Conservation (phyloP, 2,113 vertebrate species). For the Actinemys pallida region DNA sequence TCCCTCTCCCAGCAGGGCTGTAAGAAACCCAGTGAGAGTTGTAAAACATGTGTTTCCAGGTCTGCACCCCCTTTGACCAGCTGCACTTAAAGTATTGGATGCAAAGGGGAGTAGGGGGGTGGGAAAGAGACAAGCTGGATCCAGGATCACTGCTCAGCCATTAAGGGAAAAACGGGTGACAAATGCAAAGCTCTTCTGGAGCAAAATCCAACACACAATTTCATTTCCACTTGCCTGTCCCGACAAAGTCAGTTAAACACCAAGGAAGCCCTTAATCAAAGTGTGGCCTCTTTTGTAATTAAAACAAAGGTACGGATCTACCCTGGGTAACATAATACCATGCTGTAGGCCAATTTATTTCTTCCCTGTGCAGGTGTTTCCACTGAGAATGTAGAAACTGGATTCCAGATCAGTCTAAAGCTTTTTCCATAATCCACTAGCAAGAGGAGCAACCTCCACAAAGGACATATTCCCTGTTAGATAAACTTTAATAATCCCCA, state of each 20-base stretch:
- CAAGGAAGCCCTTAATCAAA: not conserved
- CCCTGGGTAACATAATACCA: not conserved
- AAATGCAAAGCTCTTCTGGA: not conserved
- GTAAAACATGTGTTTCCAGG: not conserved
- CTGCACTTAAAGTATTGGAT: not conserved
- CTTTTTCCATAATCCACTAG: not conserved
- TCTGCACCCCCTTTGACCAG: not conserved
- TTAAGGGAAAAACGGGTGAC: not conserved
- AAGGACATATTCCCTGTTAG: not conserved
- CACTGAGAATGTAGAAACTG: not conserved
- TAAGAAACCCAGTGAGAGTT: not conserved
- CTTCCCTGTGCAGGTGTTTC: not conserved
- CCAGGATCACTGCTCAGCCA: not conserved
- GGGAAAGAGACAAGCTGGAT: not conserved
- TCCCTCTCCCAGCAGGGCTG: not conserved
- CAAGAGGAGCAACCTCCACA: not conserved
- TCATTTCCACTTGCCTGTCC: not conserved
- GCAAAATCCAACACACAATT: not conserved
- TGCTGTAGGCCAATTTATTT: not conserved
- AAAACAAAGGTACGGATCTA: not conserved
- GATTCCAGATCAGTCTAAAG: not conserved
- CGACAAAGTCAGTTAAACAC: not conserved
- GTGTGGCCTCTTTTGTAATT: not conserved
- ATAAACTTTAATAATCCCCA: constrained; percentile 60
- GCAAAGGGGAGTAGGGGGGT: not conserved